Conservation (phyloP, 2,888 invertebrate species). For the Myopa testacea region DNA sequence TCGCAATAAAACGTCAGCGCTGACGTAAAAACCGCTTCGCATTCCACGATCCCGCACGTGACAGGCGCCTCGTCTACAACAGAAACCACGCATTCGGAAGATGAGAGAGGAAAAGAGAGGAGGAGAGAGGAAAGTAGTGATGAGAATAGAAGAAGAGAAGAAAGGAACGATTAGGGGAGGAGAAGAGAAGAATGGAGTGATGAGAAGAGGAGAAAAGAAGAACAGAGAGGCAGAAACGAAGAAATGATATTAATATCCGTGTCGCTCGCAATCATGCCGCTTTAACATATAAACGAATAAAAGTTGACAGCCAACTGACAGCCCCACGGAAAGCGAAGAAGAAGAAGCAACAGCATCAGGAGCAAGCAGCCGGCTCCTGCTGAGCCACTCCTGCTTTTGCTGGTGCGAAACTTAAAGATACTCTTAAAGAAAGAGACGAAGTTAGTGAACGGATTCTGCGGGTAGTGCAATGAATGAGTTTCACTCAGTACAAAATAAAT, state of each 20-base stretch:
- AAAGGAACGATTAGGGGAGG: neutral
- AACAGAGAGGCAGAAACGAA: neutral
- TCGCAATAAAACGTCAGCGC: constrained; percentile 15
- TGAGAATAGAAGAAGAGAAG: neutral
- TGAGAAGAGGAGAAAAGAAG: neutral
- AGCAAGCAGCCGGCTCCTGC: neutral
- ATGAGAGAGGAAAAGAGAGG: too few relatives aligned
- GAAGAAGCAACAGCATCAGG: neutral
- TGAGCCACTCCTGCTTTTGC: neutral
- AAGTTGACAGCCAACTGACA: constrained; percentile 42
- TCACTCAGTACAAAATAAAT: too few relatives aligned
- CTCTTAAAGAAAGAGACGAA: too few relatives aligned
- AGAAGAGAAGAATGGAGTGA: neutral
- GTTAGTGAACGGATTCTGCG: too few relatives aligned
- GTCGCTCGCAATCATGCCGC: neutral
- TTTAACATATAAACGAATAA: constrained; percentile 15
- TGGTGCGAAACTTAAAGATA: too few relatives aligned
- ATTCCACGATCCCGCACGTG: neutral
- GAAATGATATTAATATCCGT: neutral
- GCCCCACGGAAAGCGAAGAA: neutral
- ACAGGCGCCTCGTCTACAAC: neutral
- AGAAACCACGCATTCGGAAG: too few relatives aligned
- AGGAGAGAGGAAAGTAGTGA: neutral
- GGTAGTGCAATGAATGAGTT: too few relatives aligned
- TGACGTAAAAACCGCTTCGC: neutral